These are phyloP conservation scores for Ophioninae sp. DNA, from an alignment of 2,888 invertebrate genomes.

Conservation along the genomic window DNA sequence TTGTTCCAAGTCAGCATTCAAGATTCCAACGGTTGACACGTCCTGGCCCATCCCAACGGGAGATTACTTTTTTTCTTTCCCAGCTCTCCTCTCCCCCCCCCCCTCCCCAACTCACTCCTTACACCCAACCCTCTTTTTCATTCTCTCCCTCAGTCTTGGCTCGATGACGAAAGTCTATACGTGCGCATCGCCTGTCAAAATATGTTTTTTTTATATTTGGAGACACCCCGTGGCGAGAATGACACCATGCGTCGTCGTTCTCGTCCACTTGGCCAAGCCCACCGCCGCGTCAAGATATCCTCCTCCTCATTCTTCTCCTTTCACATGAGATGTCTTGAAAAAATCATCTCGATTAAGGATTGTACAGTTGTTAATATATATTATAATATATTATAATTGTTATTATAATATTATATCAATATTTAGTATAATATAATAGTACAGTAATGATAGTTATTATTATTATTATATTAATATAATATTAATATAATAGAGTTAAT, in stretches of 20 bases:
- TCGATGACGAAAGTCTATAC: slow-evolving; percentile 73
- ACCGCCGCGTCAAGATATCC: slow-evolving; percentile 51
- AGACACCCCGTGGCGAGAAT: slow-evolving; percentile 71
- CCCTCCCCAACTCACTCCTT: too few relatives aligned
- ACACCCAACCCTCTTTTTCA: slow-evolving; percentile 29
- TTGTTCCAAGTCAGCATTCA: slow-evolving; percentile 57
- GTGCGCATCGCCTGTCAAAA: slow-evolving; percentile 73
- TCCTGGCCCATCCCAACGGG: slow-evolving; percentile 59
- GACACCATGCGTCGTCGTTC: slow-evolving; percentile 70
- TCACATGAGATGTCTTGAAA: too few relatives aligned
- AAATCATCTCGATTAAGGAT: too few relatives aligned
- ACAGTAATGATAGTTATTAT: too few relatives aligned
- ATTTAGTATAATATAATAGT: too few relatives aligned
- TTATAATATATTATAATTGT: too few relatives aligned
- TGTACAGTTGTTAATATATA: too few relatives aligned
- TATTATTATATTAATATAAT: too few relatives aligned
- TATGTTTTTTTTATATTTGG: slow-evolving; percentile 68
- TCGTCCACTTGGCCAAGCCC: slow-evolving; percentile 3
- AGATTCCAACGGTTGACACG: slow-evolving; percentile 62
- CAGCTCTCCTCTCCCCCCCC: neutral
- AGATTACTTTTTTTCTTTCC: slow-evolving; percentile 51
- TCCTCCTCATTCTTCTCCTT: slow-evolving; percentile 17
- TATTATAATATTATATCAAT: too few relatives aligned
- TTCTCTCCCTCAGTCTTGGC: slow-evolving; percentile 38
- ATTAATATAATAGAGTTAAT: too few relatives aligned